Evolutionary conservation across 1,140 invertebrate species (phyloP).

Genomic region (Penaeus chinensis): DNA sequence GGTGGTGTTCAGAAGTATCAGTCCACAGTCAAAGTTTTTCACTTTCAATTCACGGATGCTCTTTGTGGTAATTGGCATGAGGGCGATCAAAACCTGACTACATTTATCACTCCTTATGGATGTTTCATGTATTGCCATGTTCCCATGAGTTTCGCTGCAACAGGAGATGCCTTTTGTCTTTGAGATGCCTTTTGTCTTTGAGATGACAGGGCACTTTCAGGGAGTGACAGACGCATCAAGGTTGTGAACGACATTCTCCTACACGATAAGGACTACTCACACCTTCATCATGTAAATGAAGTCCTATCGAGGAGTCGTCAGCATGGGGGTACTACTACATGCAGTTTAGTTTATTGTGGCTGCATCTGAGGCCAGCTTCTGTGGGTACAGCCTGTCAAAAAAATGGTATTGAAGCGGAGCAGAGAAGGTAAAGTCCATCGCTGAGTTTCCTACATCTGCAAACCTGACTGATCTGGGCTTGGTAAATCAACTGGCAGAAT

Average conservation of each 20-base stretch:
- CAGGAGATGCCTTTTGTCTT: too few species aligned
- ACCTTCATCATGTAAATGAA: too few species aligned
- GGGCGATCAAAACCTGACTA: neutral
- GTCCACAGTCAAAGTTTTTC: neutral
- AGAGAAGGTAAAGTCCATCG: neutral
- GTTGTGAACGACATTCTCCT: neutral
- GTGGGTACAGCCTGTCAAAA: neutral
- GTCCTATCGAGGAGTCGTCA: neutral
- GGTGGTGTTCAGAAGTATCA: neutral
- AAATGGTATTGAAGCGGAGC: neutral
- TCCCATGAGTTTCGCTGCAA: neutral
- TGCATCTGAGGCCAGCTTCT: neutral
- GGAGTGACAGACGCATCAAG: neutral
- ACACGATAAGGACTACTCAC: too few species aligned
- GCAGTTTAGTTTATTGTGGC: neutral
- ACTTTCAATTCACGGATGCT: neutral
- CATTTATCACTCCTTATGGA: neutral
- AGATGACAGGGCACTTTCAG: slow-evolving; percentile 2
- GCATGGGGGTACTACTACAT: too few species aligned
- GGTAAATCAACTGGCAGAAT: slow-evolving; percentile 6
- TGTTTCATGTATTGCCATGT: neutral
- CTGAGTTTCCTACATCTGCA: slow-evolving; percentile 14
- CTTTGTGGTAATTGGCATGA: neutral
- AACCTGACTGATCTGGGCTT: slow-evolving; percentile 30
- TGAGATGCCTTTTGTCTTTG: too few species aligned